Evolutionary conservation across 2,797 vertebrate genomes (phyloP).

Genomic region (Rachycentron canadum): DNA sequence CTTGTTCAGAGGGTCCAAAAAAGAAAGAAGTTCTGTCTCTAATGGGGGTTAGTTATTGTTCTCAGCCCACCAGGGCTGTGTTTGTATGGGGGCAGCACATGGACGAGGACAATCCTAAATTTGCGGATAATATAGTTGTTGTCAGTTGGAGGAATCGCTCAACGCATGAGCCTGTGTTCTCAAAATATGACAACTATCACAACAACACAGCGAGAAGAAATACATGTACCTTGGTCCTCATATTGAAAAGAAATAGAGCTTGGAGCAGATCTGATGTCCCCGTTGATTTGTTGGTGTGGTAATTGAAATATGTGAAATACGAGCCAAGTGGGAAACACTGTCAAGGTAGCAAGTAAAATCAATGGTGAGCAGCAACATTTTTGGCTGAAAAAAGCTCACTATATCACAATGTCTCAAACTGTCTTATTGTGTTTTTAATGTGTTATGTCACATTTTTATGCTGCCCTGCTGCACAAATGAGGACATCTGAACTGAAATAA

Average conservation of each 20-base stretch:
- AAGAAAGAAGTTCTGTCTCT: not conserved
- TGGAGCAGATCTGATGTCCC: not conserved
- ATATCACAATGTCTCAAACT: not conserved
- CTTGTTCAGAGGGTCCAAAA: constrained; percentile 5
- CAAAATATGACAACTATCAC: not conserved
- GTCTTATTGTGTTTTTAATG: not conserved
- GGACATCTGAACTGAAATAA: not conserved
- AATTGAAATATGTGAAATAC: not conserved
- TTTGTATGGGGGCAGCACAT: not conserved
- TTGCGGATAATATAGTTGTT: constrained; percentile 12
- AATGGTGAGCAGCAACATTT: not conserved
- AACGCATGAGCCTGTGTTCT: constrained; percentile 1
- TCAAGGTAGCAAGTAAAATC: not conserved
- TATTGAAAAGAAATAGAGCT: not conserved
- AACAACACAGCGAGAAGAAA: not conserved
- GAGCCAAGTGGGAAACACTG: not conserved
- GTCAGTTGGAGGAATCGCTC: constrained; percentile 1
- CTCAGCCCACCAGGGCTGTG: not conserved
- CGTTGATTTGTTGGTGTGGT: not conserved
- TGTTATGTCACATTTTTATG: not conserved
- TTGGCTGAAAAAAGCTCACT: not conserved
- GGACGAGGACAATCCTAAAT: constrained; percentile 3
- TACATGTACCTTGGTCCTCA: not conserved
- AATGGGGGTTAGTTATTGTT: not conserved
- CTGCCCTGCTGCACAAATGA: not conserved